Evolutionary conservation across 2,797 vertebrate species (phyloP), one percentile per base, ranked within the genome.

Genomic region (Caiman crocodilus): DNA sequence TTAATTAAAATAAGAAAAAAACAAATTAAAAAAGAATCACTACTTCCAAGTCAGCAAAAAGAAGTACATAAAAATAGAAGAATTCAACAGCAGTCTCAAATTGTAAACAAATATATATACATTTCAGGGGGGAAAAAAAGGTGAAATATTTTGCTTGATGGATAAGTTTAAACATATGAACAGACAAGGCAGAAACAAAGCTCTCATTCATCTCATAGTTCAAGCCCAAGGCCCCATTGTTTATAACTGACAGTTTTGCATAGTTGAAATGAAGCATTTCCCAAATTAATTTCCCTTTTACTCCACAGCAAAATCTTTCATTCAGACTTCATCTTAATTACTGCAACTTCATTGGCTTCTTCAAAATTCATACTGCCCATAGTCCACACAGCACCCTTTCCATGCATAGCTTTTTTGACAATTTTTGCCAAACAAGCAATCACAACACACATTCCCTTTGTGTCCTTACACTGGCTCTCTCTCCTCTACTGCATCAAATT

Each of bases 121-220:
- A 82, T 89, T 32, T 2, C 76, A 79, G 76, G 78, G 88, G 12
- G 50, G 11, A 90, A 92, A 95, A 94, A 95, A 67, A 75, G 64
- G 88, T 50, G 64, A 94, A 97, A 96, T 86, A 96, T 88, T 64
- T 65, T 95, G 94, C 91, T 10, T 42, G 42, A 42, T 42, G 9
- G 42, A 84, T 21, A 97, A 94, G 81, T 93, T 84, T 91, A 87
- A 76, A 92, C 96, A 91, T 92, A 92, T 94, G 93, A 96, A 86
- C 93, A 95, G 88, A 94, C 92, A 71, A 95, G 90, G 85, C 76
- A 89, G 92, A 90, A 96, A 97, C 96, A 97, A 97, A 97, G 96
- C 73, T 65, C 78, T 89, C 93, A 96, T 97, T 97, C 95, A 82
- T 96, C 64, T 65, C 71, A 87, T 91, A 95, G 94, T 57, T 89